A percentile compares a stretch with the other conserved stretches of the same genome.
phyloP scores from a whole-genome alignment of 2,797 vertebrate genomes.

The Dendrocincla fuliginosa region DNA sequence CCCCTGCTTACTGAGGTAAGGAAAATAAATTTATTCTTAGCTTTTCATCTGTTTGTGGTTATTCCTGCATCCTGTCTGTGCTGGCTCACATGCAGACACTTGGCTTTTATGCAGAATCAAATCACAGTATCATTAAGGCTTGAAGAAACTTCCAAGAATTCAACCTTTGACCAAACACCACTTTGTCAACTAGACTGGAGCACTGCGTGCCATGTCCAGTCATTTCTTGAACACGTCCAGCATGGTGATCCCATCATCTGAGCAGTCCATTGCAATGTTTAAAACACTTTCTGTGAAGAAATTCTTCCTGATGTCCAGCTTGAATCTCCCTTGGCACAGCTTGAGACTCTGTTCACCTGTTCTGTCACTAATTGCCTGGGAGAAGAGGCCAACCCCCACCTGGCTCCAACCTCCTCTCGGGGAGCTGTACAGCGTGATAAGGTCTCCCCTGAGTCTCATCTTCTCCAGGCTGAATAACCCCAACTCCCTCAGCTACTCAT shows the following conservation, averaged over 20 bases:
- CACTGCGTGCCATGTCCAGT: not conserved
- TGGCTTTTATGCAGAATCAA: not conserved
- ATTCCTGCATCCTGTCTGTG: not conserved
- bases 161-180: not conserved
- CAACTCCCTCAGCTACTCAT: not conserved
- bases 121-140: too few relatives aligned
- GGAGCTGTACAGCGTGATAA: not conserved
- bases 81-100: not conserved
- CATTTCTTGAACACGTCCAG: not conserved
- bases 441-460: not conserved
- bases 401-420: not conserved
- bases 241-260: not conserved
- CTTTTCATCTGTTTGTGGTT: not conserved
- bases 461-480: not conserved
- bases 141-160: not conserved
- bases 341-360: not conserved
- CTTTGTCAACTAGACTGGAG: not conserved
- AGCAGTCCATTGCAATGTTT: not conserved
- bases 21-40: not conserved
- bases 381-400: not conserved
- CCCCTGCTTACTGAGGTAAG: accelerated
- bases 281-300: not conserved
- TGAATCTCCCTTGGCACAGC: not conserved
- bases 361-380: not conserved
- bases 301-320: not conserved